Base-by-base conservation (phyloP, 2,888 invertebrate genomes). In the Blomia tropicalis region DNA sequence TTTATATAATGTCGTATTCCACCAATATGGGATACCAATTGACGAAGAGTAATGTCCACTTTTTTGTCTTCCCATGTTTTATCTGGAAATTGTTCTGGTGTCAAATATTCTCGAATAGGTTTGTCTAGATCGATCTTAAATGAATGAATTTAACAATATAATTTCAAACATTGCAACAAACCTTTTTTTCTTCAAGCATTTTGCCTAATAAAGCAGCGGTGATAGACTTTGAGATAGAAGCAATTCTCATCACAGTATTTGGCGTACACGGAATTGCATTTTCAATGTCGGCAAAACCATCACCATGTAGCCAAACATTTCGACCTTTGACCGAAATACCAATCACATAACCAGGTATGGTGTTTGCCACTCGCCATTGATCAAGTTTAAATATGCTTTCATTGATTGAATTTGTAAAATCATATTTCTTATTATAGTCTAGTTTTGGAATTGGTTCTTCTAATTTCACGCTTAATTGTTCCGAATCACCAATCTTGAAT, bases 181-280 rank as follows among this genome's bases (percentile, higher is more conserved):
- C 51, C 51, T 73, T 73, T 0, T 76, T 77, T 36, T 73, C 71
- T 68, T 80, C 77, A 69, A 75, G 72, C 2, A 78, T 70, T 67
- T 74, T 75, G 25, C 77, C 80, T 51, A 78, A 73, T 30, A 77
- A 71, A 72, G 78, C 76, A n/a, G 56, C 32, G 17, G 80, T 78
- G 63, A 81, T 72, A 17, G 77, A 70, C 69, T 80, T 81, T 69
- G 79, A 79, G 66, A 81, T 79, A 68, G 79, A 79, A 43, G 80
- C 81, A 62, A 81, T 80, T 36, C 80, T 71, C 74, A 80, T 76
- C 0, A 79, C 75, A 19, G 77, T 75, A 11, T 74, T 69, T 14
- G 74, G 69, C 7, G 70, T 68, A 69, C 77, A 77, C 2, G 70
- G 71, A 4, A 75, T 70, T 44, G 72, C 65, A 65, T 78, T 79